These are phyloP conservation scores for Archips crataeganus DNA, from an alignment of 2,888 invertebrate genomes.

Conservation along the genomic window DNA sequence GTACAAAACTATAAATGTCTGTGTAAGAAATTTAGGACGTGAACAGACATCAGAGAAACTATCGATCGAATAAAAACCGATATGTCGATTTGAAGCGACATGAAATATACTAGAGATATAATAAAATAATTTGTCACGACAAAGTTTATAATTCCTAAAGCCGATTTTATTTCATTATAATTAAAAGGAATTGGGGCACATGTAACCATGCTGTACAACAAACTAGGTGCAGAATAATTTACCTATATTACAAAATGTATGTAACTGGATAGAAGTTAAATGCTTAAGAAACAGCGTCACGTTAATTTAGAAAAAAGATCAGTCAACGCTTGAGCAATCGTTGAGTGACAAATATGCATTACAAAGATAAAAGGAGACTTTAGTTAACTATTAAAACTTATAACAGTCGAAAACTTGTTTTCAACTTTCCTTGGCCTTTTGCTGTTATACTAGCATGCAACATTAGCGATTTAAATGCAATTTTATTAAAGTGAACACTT, in stretches of 20 bases:
- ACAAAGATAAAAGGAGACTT: conserved; percentile 38
- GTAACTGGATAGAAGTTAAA: conserved; percentile 49
- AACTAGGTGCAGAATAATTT: conserved; percentile 52
- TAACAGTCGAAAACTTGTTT: conserved; percentile 38
- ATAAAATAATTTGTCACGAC: conserved; percentile 30
- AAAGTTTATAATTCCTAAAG: conserved; percentile 22
- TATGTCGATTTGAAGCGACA: background rate
- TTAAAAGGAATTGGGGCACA: conserved; percentile 69
- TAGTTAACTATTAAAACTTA: conserved; percentile 46
- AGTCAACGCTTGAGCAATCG: conserved; percentile 80
- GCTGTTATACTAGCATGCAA: conserved; percentile 73
- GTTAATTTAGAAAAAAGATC: conserved; percentile 56
- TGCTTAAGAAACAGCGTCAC: conserved; percentile 51
- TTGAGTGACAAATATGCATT: conserved; percentile 59
- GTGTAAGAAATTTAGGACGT: background rate
- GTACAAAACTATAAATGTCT: conserved; percentile 1
- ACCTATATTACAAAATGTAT: conserved; percentile 35
- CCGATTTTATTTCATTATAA: conserved; percentile 39
- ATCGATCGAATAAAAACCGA: conserved; percentile 1
- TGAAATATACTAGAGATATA: background rate
- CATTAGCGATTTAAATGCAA: conserved; percentile 83
- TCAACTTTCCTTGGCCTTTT: conserved; percentile 53
- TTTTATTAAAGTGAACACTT: conserved; percentile 82
- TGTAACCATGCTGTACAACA: conserved; percentile 63
- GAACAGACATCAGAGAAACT: background rate